phyloP scores from a whole-genome alignment of 2,888 invertebrate genomes.

The Drosophila fulvimacula region DNA sequence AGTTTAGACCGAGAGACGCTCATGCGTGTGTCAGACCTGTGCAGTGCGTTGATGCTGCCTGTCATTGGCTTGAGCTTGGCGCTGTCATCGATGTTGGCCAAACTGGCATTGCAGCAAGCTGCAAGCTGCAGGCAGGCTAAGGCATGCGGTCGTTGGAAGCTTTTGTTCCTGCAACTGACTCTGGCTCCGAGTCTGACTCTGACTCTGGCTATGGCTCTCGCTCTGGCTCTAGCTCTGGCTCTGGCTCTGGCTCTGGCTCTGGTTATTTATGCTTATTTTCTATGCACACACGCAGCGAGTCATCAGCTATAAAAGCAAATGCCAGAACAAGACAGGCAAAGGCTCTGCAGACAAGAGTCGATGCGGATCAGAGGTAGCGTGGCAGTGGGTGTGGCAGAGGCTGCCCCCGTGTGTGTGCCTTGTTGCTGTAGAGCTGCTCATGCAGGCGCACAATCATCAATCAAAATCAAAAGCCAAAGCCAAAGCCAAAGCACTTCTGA shows the following conservation, averaged over 20 bases:
- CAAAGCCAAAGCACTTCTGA: constrained; percentile 83
- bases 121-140: constrained; percentile 14
- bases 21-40: constrained; percentile 47
- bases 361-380: constrained; percentile 26
- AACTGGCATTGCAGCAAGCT: constrained; percentile 42
- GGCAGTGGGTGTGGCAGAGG: not conserved
- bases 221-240: constrained; percentile 26
- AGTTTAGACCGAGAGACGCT: constrained; percentile 38
- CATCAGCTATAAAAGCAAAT: constrained; percentile 52
- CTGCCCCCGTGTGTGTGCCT: constrained; percentile 9
- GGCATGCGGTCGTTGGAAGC: constrained; percentile 12
- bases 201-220: constrained; percentile 26
- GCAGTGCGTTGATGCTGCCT: constrained; percentile 18
- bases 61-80: constrained; percentile 54
- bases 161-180: not conserved
- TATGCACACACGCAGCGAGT: constrained; percentile 53
- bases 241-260: constrained; percentile 18
- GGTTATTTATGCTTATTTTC: constrained; percentile 76
- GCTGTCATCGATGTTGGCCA: constrained; percentile 58
- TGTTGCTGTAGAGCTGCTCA: constrained; percentile 57
- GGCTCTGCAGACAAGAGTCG: constrained; percentile 40
- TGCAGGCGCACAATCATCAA: constrained; percentile 81
- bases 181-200: too few relatives aligned
- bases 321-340: constrained; percentile 36
- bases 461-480: constrained; percentile 84